These are phyloP conservation scores for Orthosia incerta DNA, from an alignment of 2,888 invertebrate genomes.

Conservation along the genomic window DNA sequence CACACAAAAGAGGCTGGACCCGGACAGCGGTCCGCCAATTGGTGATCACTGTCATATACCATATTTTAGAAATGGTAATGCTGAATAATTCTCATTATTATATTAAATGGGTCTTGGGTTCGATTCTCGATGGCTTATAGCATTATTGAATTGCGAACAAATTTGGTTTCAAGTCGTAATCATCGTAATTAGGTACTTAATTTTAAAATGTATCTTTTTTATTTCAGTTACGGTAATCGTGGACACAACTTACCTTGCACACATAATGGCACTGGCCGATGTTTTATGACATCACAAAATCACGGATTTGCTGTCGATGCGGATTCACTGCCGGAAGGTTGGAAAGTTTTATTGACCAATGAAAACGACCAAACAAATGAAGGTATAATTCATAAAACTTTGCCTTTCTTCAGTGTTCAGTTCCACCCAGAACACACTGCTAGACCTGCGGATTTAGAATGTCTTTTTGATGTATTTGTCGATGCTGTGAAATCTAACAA, in stretches of 20 bases:
- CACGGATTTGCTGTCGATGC: constrained; percentile 98
- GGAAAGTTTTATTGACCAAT: constrained; percentile 98
- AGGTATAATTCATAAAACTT: constrained; percentile 96
- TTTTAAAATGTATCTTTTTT: neutral
- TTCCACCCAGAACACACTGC: constrained; percentile 99
- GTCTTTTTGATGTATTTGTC: constrained; percentile 98
- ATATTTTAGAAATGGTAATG: too few relatives aligned
- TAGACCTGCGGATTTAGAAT: constrained; percentile 98
- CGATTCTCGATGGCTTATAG: neutral
- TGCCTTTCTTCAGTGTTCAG: constrained; percentile 99
- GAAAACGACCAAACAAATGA: constrained; percentile 99
- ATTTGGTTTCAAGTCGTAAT: neutral
- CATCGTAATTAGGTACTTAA: neutral
- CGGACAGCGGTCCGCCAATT: too few relatives aligned
- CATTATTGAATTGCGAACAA: too few relatives aligned
- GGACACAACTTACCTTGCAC: constrained; percentile 99
- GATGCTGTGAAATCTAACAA: constrained; percentile 91
- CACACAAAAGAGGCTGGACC: too few relatives aligned
- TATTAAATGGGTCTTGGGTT: neutral
- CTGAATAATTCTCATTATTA: too few relatives aligned
- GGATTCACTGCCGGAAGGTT: constrained; percentile 93
- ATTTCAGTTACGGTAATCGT: constrained; percentile 97
- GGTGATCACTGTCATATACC: too few relatives aligned
- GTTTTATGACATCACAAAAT: constrained; percentile 99
- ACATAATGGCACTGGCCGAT: constrained; percentile 96